A percentile compares a stretch with the other conserved stretches of the same genome.
phyloP scores from a whole-genome alignment of 2,113 vertebrate species.

The Tympanuchus pallidicinctus region DNA sequence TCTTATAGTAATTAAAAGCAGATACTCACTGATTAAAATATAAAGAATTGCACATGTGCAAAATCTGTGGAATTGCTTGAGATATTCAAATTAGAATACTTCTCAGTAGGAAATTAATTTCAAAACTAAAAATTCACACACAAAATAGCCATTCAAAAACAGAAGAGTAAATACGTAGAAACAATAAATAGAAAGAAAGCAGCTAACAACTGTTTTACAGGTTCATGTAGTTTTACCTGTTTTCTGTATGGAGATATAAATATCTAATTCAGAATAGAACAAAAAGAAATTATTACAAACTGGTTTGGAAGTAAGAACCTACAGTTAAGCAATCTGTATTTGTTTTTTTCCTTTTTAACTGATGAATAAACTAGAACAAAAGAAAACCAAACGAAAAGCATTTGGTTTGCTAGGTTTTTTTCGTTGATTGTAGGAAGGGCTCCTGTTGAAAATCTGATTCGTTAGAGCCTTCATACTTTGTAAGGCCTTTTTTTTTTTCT shows the following conservation, averaged over 20 bases:
- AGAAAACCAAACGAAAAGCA: not conserved
- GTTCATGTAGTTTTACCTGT: not conserved
- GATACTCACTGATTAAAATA: not conserved
- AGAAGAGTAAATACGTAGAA: not conserved
- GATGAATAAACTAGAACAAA: not conserved
- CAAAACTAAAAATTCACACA: not conserved
- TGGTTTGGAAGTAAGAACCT: not conserved
- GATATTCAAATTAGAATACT: not conserved
- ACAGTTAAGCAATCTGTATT: not conserved
- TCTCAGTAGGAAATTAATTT: not conserved
- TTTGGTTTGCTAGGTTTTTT: not conserved
- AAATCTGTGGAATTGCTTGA: not conserved
- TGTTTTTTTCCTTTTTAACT: not conserved
- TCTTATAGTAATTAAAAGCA: not conserved
- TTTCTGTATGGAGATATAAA: not conserved
- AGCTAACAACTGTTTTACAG: not conserved
- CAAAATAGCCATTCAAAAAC: not conserved
- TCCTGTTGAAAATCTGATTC: not conserved
- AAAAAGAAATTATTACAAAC: not conserved
- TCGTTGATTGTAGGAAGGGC: not conserved
- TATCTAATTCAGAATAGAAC: not conserved
- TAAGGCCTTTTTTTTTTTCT: not conserved
- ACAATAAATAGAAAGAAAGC: not conserved
- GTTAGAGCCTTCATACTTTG: not conserved
- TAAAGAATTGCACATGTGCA: not conserved